Evolutionary conservation across 1,140 invertebrate species (phyloP), one percentile per base, ranked within the genome.

Genomic region (Aphelenchoides besseyi): DNA sequence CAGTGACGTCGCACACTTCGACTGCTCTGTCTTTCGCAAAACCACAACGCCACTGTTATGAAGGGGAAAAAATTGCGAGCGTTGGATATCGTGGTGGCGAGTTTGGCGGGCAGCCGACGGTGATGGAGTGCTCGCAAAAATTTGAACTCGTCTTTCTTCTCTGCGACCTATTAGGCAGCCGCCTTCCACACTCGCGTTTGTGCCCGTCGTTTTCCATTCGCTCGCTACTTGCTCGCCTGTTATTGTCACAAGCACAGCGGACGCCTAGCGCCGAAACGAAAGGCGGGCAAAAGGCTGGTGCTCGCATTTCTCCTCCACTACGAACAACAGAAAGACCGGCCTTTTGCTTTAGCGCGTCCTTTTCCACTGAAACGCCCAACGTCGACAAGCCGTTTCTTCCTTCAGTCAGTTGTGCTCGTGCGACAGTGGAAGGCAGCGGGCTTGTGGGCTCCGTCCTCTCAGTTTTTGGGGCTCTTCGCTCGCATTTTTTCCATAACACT

Each of bases 401-500:
- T n/a, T n/a, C n/a, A n/a, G 41, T 48, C 41, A 48, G 41, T 48
- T 23, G 41, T 23, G 12, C 12, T 48, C 12, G 12, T 12, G 41
- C 12, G 41, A 23, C 12, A 23, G 12, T 48, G 41, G 41, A 48
- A 59, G 55, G 18, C 5, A 59, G 5, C 55, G 5, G 55, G 5
- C 26, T 59, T 59, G 55, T 28, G 5, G 5, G 26, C 55, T 5
- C 5, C 55, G 5, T 18, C 5, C 55, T 59, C 18, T 5, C 5
- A 23, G 5, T 48, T 48, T 12, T 8, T 23, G 18, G 18, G 26
- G 55, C 5, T 5, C 55, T 8, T 8, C 55, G 55, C 55, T 59
- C 55, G 55, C 55, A 33, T 59, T 59, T 59, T 33, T 59, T 59
- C 55, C 55, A 5, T 33, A 8, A 23, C 55, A 12, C 37, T 23